phyloP scores from a whole-genome alignment of 2,797 vertebrate genomes.

The Ctenochaetus hawaiiensis region DNA sequence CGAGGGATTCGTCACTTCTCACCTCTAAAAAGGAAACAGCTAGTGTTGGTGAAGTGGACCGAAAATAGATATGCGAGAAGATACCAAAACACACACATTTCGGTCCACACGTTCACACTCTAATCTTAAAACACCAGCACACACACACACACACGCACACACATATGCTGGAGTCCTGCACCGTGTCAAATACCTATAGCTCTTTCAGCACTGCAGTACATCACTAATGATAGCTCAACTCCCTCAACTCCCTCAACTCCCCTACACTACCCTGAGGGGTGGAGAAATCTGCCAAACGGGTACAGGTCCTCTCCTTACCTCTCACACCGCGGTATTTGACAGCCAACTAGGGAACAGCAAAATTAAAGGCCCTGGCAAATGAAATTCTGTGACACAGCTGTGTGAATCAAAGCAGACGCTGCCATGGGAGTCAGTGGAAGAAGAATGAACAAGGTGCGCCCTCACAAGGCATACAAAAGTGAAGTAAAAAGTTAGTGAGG shows the following conservation, averaged over 20 bases:
- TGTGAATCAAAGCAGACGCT: conserved; percentile 73
- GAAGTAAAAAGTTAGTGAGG: conserved; percentile 49
- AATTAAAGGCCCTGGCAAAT: conserved; percentile 79
- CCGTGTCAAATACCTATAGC: conserved; percentile 58
- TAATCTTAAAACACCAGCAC: conserved; percentile 26
- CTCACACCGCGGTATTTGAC: conserved; percentile 70
- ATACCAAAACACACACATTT: conserved; percentile 36
- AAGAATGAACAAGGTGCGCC: conserved; percentile 46
- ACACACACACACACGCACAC: background rate
- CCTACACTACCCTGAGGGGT: conserved; percentile 60
- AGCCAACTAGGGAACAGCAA: conserved; percentile 70
- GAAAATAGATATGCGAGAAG: conserved; percentile 58
- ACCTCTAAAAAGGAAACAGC: conserved; percentile 57
- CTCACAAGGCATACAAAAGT: conserved; percentile 52
- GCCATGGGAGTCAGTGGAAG: conserved; percentile 50
- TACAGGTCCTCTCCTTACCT: conserved; percentile 65
- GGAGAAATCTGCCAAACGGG: conserved; percentile 73
- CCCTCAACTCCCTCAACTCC: conserved; percentile 67
- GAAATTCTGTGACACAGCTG: conserved; percentile 70
- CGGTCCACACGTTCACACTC: conserved; percentile 9
- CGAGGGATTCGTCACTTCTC: conserved; percentile 63
- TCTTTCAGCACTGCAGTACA: conserved; percentile 69
- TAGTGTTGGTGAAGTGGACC: conserved; percentile 40
- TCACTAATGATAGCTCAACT: conserved; percentile 75
- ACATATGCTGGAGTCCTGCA: conserved; percentile 22